phyloP scores from a whole-genome alignment of 2,888 invertebrate genomes.

The Muschampia plurimacula region DNA sequence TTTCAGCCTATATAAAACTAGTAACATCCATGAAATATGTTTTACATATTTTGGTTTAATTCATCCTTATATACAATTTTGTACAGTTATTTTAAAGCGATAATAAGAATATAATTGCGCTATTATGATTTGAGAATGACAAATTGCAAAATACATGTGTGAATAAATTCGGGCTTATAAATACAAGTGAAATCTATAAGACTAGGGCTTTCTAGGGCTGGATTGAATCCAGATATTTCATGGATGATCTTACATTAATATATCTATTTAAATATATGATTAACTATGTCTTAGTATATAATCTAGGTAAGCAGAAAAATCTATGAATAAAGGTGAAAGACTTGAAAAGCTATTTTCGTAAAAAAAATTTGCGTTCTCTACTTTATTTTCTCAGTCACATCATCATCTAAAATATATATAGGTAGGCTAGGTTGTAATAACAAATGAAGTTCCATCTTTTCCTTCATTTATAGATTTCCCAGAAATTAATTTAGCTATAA shows the following conservation, averaged over 20 bases:
- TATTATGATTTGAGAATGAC: constrained; percentile 20
- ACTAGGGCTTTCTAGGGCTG: constrained; percentile 17
- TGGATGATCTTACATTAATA: constrained; percentile 30
- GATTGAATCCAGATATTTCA: constrained; percentile 28
- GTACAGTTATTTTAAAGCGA: constrained; percentile 14
- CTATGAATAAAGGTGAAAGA: constrained; percentile 32
- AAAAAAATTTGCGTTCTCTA: constrained; percentile 33
- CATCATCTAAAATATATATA: background rate
- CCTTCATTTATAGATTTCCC: constrained; percentile 56
- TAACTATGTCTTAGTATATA: constrained; percentile 44
- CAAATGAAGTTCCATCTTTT: constrained; percentile 21
- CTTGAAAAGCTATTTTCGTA: constrained; percentile 34
- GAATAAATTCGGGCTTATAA: constrained; percentile 16
- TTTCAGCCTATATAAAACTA: constrained; percentile 32
- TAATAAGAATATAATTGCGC: constrained; percentile 17
- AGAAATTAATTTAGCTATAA: constrained; percentile 72
- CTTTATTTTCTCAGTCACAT: background rate
- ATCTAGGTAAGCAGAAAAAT: constrained; percentile 33
- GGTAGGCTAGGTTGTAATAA: background rate
- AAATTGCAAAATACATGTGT: constrained; percentile 15
- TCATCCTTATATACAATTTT: constrained; percentile 15
- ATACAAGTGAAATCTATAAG: constrained; percentile 12
- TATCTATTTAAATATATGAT: constrained; percentile 46
- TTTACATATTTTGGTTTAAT: constrained; percentile 20
- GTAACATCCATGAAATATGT: constrained; percentile 35